Percentiles rank a stretch among this genome's conserved stretches.
phyloP scores from a whole-genome alignment of 2,888 invertebrate genomes.

The Rhabditoides inermis region DNA sequence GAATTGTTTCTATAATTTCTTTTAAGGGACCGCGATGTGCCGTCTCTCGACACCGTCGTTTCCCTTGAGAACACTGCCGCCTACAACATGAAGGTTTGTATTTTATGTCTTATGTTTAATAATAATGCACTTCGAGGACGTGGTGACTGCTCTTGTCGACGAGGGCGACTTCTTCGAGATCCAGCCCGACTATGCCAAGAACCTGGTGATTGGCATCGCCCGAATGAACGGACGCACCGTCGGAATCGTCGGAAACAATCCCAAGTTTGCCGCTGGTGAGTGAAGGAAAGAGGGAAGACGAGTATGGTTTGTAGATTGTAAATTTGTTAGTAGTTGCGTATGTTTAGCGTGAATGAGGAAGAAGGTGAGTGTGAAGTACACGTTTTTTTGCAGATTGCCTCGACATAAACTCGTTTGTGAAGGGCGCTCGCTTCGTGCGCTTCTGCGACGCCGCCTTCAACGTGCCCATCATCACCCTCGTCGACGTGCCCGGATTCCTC shows the following conservation, averaged over 20 bases:
- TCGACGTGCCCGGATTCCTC: conserved; percentile 66
- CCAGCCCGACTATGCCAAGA: conserved; percentile 63
- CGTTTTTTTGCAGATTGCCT: conserved; percentile 59
- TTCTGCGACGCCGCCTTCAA: conserved; percentile 68
- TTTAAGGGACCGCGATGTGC: conserved; percentile 58
- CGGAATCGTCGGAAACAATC: conserved; percentile 66
- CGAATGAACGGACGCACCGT: conserved; percentile 64
- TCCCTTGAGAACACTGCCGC: conserved; percentile 63
- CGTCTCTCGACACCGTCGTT: conserved; percentile 62
- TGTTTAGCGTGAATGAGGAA: too few relatives aligned
- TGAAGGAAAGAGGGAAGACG: too few relatives aligned
- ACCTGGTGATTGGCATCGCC: conserved; percentile 62
- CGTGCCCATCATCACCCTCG: conserved; percentile 65
- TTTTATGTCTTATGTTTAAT: too few relatives aligned
- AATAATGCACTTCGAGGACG: too few relatives aligned
- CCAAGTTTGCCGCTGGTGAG: conserved; percentile 63
- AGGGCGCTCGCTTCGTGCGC: conserved; percentile 65
- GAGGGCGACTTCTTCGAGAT: conserved; percentile 66
- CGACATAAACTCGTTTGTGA: conserved; percentile 66
- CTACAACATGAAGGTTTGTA: conserved; percentile 65
- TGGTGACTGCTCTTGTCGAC: conserved; percentile 59
- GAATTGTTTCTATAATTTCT: not conserved
- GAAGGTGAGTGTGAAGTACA: not conserved
- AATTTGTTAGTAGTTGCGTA: too few relatives aligned
- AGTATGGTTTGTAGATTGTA: too few relatives aligned